Percentiles rank a stretch among this genome's conserved stretches.
phyloP scores from a whole-genome alignment of 2,888 invertebrate genomes.

The Cephus pygmeus region DNA sequence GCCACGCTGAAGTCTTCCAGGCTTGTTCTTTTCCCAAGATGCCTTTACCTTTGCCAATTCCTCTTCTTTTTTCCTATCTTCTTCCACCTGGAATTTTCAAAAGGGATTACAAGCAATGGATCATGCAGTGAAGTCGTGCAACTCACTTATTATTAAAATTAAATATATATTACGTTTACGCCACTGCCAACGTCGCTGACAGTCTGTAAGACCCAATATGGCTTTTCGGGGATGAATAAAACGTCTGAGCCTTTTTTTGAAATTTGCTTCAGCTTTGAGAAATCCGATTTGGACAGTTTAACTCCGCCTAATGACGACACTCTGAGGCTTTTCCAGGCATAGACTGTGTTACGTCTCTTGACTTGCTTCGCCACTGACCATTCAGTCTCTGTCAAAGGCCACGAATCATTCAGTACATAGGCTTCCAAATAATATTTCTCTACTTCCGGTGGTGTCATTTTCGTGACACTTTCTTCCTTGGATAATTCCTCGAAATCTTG shows the following conservation, averaged over 20 bases:
- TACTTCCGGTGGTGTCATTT: not conserved
- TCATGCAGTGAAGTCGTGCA: not conserved
- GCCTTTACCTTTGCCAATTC: slow-evolving; percentile 35
- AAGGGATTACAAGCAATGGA: not conserved
- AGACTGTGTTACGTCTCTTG: slow-evolving; percentile 23
- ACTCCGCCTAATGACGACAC: not conserved
- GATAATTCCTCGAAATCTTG: not conserved
- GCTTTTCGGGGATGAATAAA: slow-evolving; percentile 20
- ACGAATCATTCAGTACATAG: slow-evolving; percentile 58
- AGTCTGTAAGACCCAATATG: slow-evolving; percentile 43
- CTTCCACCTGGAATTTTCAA: slow-evolving; percentile 3
- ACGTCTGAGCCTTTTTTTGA: slow-evolving; percentile 5
- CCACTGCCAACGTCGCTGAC: slow-evolving; percentile 30
- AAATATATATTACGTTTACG: slow-evolving; percentile 26
- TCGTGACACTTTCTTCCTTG: not conserved
- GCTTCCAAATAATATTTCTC: slow-evolving; percentile 46
- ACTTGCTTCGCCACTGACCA: slow-evolving; percentile 56
- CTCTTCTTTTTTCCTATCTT: slow-evolving; percentile 32
- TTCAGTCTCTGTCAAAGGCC: slow-evolving; percentile 63
- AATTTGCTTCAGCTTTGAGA: slow-evolving; percentile 8
- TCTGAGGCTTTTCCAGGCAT: not conserved
- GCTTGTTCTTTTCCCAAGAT: slow-evolving; percentile 34
- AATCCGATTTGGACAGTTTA: slow-evolving; percentile 11
- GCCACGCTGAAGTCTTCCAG: slow-evolving; percentile 36
- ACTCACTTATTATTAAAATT: not conserved